Percentiles rank a stretch among this genome's conserved stretches.
phyloP scores from a whole-genome alignment of 2,888 invertebrate species.

The Crossocerus cetratus region DNA sequence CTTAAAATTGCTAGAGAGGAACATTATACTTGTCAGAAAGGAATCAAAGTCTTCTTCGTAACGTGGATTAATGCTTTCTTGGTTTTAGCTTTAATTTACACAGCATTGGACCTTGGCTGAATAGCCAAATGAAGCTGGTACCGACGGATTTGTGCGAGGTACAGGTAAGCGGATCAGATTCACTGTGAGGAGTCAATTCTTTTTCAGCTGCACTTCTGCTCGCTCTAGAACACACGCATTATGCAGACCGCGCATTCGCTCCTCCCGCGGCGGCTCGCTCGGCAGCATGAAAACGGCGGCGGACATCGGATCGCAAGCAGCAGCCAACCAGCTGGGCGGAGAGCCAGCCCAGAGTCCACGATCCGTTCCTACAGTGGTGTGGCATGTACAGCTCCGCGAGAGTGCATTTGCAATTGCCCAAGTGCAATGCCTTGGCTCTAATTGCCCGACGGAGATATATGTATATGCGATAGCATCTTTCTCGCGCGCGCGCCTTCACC shows the following conservation, averaged over 20 bases:
- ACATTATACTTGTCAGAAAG: too few relatives aligned
- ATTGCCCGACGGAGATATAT: slow-evolving; percentile 49
- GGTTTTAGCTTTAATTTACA: neutral
- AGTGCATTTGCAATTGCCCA: slow-evolving; percentile 17
- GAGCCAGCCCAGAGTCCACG: too few relatives aligned
- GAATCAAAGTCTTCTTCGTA: too few relatives aligned
- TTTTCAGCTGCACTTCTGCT: slow-evolving; percentile 65
- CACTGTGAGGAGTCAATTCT: slow-evolving; percentile 64
- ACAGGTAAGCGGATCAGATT: slow-evolving; percentile 11
- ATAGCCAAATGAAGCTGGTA: neutral
- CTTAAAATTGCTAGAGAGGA: too few relatives aligned
- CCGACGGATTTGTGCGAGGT: neutral
- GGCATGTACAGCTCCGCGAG: slow-evolving; percentile 14
- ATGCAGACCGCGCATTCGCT: slow-evolving; percentile 65
- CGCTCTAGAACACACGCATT: slow-evolving; percentile 76
- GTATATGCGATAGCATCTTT: slow-evolving; percentile 49
- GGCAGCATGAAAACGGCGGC: slow-evolving; percentile 33
- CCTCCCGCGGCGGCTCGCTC: slow-evolving; percentile 51
- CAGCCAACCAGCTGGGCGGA: neutral
- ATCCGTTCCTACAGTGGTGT: too few relatives aligned
- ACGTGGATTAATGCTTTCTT: neutral
- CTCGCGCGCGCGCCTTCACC: slow-evolving; percentile 18
- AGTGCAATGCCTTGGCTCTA: slow-evolving; percentile 54
- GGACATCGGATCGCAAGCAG: neutral
- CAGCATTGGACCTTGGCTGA: too few relatives aligned